Evolutionary conservation across 2,888 invertebrate species (phyloP), one percentile per base, ranked within the genome.

Genomic region (Ceraclea dissimilis): DNA sequence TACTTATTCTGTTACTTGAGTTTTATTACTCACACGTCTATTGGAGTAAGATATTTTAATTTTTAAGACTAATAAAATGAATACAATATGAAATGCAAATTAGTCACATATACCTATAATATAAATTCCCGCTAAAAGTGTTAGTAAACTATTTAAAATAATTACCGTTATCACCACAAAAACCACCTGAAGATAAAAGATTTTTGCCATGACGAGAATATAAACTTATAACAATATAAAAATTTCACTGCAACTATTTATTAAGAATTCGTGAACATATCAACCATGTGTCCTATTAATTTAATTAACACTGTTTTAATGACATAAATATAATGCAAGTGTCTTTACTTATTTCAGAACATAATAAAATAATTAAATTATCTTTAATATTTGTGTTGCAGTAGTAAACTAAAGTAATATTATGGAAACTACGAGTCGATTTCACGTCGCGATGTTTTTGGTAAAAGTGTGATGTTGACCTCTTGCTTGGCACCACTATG

Each of bases 111-210:
- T n/a, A n/a, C n/a, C n/a, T n/a, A n/a, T n/a, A n/a, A n/a, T n/a
- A 26, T 26, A 26, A 26, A 26, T 26, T 26, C 5, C 26, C 26
- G 26, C 26, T 39, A 39, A 39, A 39, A 39, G n/a, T n/a, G 16
- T 31, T 6, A 31, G 11, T 39, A 39, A 39, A 39, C 4, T 39
- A 39, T 39, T 39, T 5, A n/a, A 16, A n/a, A 17, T n/a, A 56
- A 51, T 57, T 51, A 53, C 55, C 56, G 57, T 57, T 51, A 60
- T 47, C 46, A 55, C 39, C 46, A 57, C 52, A 54, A 60, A 53
- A 55, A 58, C 49, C 49, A 52, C 52, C 26, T 52, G 52, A 22
- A 43, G 57, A 43, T 49, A 57, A 43, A 57, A 52, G n/a, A 46
- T 55, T 16, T 51, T 22, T 8, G 51, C 55, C 55, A 55, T 55